Conservation (phyloP, 2,797 vertebrate species). For the Chelonia mydas region DNA sequence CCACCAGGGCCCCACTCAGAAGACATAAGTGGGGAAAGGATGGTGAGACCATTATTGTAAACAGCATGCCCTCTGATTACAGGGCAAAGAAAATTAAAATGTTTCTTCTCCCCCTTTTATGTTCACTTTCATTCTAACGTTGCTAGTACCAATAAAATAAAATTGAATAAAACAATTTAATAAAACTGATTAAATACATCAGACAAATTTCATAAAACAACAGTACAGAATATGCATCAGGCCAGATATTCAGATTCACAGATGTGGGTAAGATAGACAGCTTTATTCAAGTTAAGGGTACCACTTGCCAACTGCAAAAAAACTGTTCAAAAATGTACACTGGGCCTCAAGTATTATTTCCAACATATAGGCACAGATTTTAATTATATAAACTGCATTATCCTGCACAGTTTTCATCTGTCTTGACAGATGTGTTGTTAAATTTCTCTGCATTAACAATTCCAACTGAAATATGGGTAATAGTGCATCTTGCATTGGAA, state of each 20-base stretch:
- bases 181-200: not conserved
- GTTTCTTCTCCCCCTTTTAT: not conserved
- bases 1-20: too few relatives aligned
- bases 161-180: not conserved
- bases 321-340: not conserved
- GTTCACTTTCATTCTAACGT: not conserved
- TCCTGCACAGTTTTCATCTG: not conserved
- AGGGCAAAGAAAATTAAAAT: not conserved
- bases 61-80: not conserved
- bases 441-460: not conserved
- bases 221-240: not conserved
- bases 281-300: not conserved
- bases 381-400: not conserved
- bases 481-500: not conserved
- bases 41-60: not conserved
- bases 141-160: not conserved
- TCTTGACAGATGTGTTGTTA: not conserved
- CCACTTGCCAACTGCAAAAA: not conserved
- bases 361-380: not conserved
- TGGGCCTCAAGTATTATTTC: not conserved
- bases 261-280: not conserved
- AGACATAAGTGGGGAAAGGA: not conserved
- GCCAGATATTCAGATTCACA: not conserved
- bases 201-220: not conserved
- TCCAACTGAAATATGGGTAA: not conserved